Evolutionary conservation across 2,797 vertebrate genomes (phyloP).

Genomic region (Siniperca undulata): DNA sequence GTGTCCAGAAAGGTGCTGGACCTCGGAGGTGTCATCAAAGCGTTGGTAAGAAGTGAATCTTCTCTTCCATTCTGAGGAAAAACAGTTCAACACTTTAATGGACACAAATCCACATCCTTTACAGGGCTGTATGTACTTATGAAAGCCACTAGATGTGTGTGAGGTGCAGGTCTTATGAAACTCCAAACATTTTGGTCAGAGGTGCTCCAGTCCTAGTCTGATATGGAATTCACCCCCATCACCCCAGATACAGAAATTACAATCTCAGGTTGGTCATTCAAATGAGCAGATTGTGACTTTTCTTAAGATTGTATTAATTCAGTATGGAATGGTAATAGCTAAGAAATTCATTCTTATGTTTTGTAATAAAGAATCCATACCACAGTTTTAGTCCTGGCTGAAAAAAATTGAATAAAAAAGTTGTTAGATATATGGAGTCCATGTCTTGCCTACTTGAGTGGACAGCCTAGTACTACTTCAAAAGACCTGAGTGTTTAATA

Average conservation of each 20-base stretch:
- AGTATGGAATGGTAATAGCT: not conserved
- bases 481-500: not conserved
- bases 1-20: slow-evolving; percentile 90
- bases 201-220: not conserved
- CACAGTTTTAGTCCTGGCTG: not conserved
- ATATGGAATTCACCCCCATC: not conserved
- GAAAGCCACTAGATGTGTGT: slow-evolving; percentile 35
- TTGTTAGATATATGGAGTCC: not conserved
- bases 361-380: not conserved
- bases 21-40: slow-evolving; percentile 92
- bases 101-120: not conserved
- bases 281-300: not conserved
- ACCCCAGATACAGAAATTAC: not conserved
- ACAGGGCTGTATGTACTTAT: not conserved
- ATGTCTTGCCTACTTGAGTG: not conserved
- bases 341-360: not conserved
- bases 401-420: not conserved
- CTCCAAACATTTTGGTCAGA: not conserved
- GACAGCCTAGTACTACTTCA: not conserved
- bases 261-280: not conserved
- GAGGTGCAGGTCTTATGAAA: not conserved
- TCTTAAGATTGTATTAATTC: not conserved
- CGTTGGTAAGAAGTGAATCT: slow-evolving; percentile 85
- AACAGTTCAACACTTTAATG: slow-evolving; percentile 12
- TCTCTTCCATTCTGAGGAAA: slow-evolving; percentile 90